Evolutionary conservation across 2,797 vertebrate genomes (phyloP).

Genomic region (Discoglossus pictus): DNA sequence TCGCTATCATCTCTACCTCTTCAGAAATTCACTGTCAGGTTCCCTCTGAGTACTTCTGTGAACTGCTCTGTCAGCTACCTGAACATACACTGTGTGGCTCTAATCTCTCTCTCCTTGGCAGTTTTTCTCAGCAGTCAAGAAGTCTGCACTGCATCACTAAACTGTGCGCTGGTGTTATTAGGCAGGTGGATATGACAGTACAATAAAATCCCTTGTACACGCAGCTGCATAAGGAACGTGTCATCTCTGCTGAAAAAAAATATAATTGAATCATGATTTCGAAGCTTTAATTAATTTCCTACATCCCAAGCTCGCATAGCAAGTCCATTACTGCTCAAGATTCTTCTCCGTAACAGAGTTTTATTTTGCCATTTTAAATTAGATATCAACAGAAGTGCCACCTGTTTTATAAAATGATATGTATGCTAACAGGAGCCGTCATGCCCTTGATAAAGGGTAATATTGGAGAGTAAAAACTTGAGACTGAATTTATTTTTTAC

Average conservation of each 20-base stretch:
- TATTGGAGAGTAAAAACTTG: no score
- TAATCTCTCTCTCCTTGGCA: slow-evolving; percentile 42
- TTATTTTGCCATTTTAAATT: no score
- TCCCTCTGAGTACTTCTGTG: slow-evolving; percentile 32
- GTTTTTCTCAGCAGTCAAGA: slow-evolving; percentile 47
- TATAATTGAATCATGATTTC: background rate
- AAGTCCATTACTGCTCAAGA: background rate
- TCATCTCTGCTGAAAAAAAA: slow-evolving; percentile 16
- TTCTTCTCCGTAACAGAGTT: no score
- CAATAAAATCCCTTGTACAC: background rate
- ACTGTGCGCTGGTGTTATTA: slow-evolving; percentile 27
- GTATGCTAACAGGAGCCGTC: no score
- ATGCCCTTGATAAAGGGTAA: no score
- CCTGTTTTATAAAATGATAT: no score
- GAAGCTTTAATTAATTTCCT: background rate
- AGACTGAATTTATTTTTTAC: no score
- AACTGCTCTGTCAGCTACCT: slow-evolving; percentile 35
- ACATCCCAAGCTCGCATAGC: background rate
- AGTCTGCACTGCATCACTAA: slow-evolving; percentile 36
- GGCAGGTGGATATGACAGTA: slow-evolving; percentile 14
- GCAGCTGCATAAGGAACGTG: slow-evolving; percentile 9
- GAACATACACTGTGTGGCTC: slow-evolving; percentile 19
- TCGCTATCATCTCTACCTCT: slow-evolving; percentile 37
- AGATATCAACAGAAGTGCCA: no score
- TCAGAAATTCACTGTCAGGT: slow-evolving; percentile 46